These are phyloP conservation scores for Zoanthus sansibaricus DNA, from an alignment of 92 coral and sea anemone genomes.

Conservation along the genomic window DNA sequence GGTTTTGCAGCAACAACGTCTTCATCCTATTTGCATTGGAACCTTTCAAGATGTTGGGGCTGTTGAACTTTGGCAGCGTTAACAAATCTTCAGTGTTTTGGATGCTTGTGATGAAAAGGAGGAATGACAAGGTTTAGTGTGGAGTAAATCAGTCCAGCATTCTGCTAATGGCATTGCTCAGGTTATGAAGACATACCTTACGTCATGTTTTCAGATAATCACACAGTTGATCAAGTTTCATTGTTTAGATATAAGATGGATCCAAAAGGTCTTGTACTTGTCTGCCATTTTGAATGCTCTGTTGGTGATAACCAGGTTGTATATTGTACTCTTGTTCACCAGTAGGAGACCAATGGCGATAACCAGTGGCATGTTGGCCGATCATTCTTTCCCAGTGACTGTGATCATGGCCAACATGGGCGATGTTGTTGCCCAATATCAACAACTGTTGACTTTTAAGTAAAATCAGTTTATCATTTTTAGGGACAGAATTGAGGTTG, in stretches of 20 bases:
- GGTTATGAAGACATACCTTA: neutral
- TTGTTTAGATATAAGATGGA: neutral
- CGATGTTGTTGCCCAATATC: no score
- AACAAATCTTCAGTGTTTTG: neutral
- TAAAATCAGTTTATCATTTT: neutral
- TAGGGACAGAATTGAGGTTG: neutral
- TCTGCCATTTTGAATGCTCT: no score
- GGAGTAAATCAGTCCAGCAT: neutral
- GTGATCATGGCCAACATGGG: neutral
- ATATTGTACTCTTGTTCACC: neutral
- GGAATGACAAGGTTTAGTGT: neutral
- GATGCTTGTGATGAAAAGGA: neutral
- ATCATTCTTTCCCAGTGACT: neutral
- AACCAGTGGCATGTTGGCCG: neutral
- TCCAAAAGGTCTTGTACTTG: neutral
- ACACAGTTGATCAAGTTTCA: no score
- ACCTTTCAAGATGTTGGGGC: neutral
- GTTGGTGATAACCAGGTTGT: no score
- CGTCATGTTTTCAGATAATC: neutral
- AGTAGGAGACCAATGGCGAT: neutral
- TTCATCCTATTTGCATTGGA: neutral
- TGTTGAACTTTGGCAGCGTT: neutral
- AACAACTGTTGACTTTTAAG: neutral
- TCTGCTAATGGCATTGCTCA: neutral
- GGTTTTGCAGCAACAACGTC: neutral